These are phyloP conservation scores for Anseranas semipalmata DNA, from an alignment of 2,113 vertebrate species.

Conservation along the genomic window DNA sequence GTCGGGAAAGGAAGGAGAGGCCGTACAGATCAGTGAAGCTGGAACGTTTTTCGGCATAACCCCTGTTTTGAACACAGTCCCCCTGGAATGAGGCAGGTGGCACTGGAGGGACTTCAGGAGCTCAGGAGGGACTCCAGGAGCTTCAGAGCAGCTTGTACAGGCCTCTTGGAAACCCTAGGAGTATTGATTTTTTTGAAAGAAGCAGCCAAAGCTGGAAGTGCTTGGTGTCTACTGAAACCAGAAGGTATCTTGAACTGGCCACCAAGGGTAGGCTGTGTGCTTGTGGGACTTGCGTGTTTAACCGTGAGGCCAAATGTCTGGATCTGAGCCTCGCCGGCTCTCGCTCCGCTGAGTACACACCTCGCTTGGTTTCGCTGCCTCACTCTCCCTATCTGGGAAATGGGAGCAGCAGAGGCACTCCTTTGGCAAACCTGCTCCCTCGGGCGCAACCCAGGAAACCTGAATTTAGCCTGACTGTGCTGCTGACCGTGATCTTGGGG, in stretches of 20 bases:
- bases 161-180: background rate
- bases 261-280: background rate
- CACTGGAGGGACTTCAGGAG: accelerated
- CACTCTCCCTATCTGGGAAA: background rate
- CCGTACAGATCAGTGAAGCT: accelerated
- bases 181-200: background rate
- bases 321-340: background rate
- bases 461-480: background rate
- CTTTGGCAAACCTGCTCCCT: background rate
- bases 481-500: background rate
- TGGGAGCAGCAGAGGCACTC: background rate
- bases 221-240: background rate
- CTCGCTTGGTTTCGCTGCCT: background rate
- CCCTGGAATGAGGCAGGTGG: background rate
- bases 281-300: background rate
- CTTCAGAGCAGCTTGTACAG: background rate
- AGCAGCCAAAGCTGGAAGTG: background rate
- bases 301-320: background rate
- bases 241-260: background rate
- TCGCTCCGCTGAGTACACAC: accelerated
- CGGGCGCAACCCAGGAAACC: background rate
- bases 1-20: background rate
- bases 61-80: background rate
- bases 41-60: background rate
- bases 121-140: too few relatives aligned